A percentile compares a stretch with the other conserved stretches of the same genome.
phyloP scores from a whole-genome alignment of 1,140 invertebrate genomes.

The Drosophila watanabei region DNA sequence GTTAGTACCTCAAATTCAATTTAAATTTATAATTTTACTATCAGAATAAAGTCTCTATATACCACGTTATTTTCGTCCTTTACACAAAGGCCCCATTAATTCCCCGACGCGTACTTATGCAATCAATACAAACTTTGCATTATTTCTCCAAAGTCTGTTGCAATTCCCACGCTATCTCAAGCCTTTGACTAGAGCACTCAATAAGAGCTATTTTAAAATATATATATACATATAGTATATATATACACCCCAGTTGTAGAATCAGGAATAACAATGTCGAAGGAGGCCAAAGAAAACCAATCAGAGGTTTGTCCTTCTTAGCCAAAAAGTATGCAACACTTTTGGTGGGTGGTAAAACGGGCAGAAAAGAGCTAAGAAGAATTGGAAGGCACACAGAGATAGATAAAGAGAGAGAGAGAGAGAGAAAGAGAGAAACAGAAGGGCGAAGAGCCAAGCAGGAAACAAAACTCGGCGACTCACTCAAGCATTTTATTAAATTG shows the following conservation, averaged over 20 bases:
- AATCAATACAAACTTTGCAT: constrained; percentile 13
- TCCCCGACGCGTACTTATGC: background rate
- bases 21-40: background rate
- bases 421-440: background rate
- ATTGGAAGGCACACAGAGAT: background rate
- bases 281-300: constrained; percentile 63
- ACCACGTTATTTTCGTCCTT: background rate
- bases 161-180: constrained; percentile 23
- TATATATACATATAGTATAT: background rate
- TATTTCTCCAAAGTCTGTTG: constrained; percentile 17
- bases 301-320: constrained; percentile 61
- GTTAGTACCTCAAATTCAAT: background rate
- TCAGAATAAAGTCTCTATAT: background rate
- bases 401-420: background rate
- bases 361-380: constrained; percentile 21
- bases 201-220: constrained; percentile 23
- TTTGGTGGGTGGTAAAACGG: constrained; percentile 31
- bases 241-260: background rate
- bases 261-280: constrained; percentile 29
- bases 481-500: constrained; percentile 86
- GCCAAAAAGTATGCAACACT: constrained; percentile 77
- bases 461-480: constrained; percentile 83
- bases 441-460: constrained; percentile 54
- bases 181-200: constrained; percentile 9
- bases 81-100: background rate